Evolutionary conservation across 2,888 invertebrate genomes (phyloP).

Genomic region (Ommatoiulus sabulosus): DNA sequence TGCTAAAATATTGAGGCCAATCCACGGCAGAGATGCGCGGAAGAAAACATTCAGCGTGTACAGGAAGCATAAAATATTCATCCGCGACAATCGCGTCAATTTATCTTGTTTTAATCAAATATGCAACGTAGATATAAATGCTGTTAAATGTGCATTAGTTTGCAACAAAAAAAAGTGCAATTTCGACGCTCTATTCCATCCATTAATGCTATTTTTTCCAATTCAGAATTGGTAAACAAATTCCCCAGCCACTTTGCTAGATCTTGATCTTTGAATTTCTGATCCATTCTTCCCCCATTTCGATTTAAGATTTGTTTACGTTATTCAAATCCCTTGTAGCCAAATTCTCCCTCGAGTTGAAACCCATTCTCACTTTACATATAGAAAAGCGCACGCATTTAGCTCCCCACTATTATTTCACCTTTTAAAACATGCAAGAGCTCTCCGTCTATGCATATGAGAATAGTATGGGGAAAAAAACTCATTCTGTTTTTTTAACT

Average conservation of each 20-base stretch:
- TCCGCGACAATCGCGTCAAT: conserved; percentile 5
- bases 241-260: conserved; percentile 36
- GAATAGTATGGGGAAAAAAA: conserved; percentile 40
- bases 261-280: conserved; percentile 36
- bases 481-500: neutral
- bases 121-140: conserved; percentile 43
- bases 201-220: conserved; percentile 42
- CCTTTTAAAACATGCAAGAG: conserved; percentile 40
- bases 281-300: conserved; percentile 43
- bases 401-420: conserved; percentile 33
- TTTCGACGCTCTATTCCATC: conserved; percentile 36
- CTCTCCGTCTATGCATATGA: conserved; percentile 39
- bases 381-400: conserved; percentile 25
- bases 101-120: conserved; percentile 43
- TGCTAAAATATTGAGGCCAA: conserved; percentile 9
- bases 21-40: neutral
- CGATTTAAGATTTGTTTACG: conserved; percentile 43
- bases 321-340: conserved; percentile 43
- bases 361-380: conserved; percentile 40
- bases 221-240: conserved; percentile 40
- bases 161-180: conserved; percentile 21
- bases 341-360: conserved; percentile 40
- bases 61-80: conserved; percentile 24
- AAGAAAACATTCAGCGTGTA: neutral
- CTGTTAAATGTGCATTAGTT: conserved; percentile 25